Percentiles rank a stretch among this genome's conserved stretches.
Evolutionary conservation across 2,888 invertebrate genomes (phyloP).

Genomic region (Chironomus tentans): DNA sequence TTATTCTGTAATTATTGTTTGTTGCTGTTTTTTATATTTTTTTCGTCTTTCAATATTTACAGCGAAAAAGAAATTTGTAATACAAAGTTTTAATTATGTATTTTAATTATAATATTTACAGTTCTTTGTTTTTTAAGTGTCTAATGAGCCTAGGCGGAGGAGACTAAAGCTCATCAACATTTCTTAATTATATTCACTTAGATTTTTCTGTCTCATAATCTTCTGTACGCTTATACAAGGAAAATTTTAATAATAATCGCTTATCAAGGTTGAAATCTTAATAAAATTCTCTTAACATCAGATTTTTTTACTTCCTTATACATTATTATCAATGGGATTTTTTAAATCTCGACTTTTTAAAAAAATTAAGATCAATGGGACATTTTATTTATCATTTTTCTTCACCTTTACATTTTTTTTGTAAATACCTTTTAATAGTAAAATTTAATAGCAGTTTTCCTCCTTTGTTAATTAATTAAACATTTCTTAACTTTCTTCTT

Average conservation of each 20-base stretch:
- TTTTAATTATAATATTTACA: slow-evolving; percentile 16
- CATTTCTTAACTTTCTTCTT: slow-evolving; percentile 7
- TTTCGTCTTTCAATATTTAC: slow-evolving; percentile 15
- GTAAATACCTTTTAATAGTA: slow-evolving; percentile 18
- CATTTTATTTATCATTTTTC: background rate
- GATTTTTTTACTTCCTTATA: background rate
- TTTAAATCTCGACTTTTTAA: background rate
- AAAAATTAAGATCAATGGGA: slow-evolving; percentile 14
- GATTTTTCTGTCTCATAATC: background rate
- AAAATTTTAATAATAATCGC: slow-evolving; percentile 5
- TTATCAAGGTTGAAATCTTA: background rate
- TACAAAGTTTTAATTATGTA: background rate
- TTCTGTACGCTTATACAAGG: background rate
- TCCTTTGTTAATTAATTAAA: slow-evolving; percentile 13
- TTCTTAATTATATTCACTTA: background rate
- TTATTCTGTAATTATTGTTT: slow-evolving; percentile 22
- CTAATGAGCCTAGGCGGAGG: background rate
- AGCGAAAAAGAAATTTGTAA: slow-evolving; percentile 15
- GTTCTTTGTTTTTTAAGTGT: background rate
- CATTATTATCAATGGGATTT: slow-evolving; percentile 11
- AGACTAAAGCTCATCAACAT: background rate
- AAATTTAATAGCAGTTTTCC: slow-evolving; percentile 17
- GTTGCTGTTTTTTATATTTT: slow-evolving; percentile 20
- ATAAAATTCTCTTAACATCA: slow-evolving; percentile 11
- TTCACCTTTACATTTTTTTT: background rate